These are phyloP conservation scores for Cygnus olor DNA, from an alignment of 2,797 vertebrate species.

Conservation along the genomic window DNA sequence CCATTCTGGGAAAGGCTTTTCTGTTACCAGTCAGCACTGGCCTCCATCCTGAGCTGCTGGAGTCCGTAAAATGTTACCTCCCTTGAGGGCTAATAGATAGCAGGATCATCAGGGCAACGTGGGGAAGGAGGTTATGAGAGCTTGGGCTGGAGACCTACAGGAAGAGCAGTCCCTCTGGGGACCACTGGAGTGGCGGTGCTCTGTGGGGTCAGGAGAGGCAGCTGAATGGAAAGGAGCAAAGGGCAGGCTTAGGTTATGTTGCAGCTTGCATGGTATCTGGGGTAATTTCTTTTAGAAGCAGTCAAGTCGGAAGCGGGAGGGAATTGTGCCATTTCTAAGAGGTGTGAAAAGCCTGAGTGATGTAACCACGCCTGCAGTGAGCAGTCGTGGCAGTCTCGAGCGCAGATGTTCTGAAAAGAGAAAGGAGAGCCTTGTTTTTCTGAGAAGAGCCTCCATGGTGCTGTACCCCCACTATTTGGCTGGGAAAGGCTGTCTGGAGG, in stretches of 20 bases:
- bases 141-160: not conserved
- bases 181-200: not conserved
- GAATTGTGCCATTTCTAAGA: not conserved
- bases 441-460: fast-evolving
- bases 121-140: not conserved
- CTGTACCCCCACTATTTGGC: fast-evolving
- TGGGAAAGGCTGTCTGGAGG: not conserved
- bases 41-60: not conserved
- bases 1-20: not conserved
- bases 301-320: not conserved
- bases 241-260: not conserved
- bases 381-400: fast-evolving
- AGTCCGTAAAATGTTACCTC: not conserved
- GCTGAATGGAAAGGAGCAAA: not conserved
- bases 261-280: not conserved
- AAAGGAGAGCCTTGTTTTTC: not conserved
- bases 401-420: not conserved
- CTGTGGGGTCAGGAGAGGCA: not conserved
- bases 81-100: not conserved
- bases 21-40: not conserved
- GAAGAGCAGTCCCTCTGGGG: not conserved
- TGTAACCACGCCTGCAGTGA: not conserved
- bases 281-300: not conserved
- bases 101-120: fast-evolving
- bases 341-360: not conserved